Conservation (phyloP, 1,140 invertebrate genomes). For the Geopemphigus sp. region DNA sequence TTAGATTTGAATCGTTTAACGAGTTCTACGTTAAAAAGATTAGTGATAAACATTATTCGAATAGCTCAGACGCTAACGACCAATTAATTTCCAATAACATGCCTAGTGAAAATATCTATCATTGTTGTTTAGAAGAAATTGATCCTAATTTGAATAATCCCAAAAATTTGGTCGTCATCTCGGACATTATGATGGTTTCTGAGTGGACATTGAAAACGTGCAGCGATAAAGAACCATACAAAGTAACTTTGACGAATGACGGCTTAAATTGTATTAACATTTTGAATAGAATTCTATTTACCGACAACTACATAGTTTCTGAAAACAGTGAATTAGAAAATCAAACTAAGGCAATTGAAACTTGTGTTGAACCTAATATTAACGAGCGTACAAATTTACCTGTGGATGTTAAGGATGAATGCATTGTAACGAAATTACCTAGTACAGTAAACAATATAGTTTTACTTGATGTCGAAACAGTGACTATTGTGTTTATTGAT, state of each 20-base stretch:
- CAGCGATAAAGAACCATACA: constrained; percentile 2
- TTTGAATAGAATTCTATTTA: not conserved
- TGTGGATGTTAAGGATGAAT: not conserved
- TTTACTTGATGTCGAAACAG: constrained; percentile 11
- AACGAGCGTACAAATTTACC: too few species aligned
- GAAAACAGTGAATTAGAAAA: too few species aligned
- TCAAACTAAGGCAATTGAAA: too few species aligned
- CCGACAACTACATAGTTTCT: too few species aligned
- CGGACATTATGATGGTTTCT: not conserved
- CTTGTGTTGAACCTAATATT: too few species aligned
- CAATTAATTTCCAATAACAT: too few species aligned
- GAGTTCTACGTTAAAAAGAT: constrained; percentile 23
- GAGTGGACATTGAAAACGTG: constrained; percentile 15
- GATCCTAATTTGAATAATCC: constrained; percentile 10
- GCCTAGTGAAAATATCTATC: not conserved
- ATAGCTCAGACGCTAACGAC: too few species aligned
- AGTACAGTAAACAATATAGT: not conserved
- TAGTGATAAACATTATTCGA: not conserved
- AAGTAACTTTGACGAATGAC: not conserved
- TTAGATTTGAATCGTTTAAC: constrained; percentile 21
- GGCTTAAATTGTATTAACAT: constrained; percentile 7
- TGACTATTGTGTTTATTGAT: not conserved
- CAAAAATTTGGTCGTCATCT: not conserved
- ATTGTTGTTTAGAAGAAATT: not conserved
- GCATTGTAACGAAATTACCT: not conserved